A percentile compares a stretch with the other conserved stretches of the same genome.
phyloP scores from a whole-genome alignment of 2,888 invertebrate genomes.

The Beris chalybata region DNA sequence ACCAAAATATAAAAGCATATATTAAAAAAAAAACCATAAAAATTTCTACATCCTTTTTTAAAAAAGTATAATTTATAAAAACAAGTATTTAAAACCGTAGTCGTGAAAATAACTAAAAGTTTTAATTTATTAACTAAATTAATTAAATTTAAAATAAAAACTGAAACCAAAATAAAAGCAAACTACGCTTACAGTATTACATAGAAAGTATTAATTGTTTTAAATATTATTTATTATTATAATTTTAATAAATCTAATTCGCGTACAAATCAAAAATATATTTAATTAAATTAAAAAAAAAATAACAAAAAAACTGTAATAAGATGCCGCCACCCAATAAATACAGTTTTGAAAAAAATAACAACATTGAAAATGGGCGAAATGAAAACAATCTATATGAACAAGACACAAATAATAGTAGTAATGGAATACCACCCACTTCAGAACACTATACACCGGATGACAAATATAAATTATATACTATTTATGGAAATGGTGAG shows the following conservation, averaged over 20 bases:
- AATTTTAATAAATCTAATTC: background rate
- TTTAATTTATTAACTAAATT: constrained; percentile 9
- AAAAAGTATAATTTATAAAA: constrained; percentile 26
- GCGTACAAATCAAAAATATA: constrained; percentile 3
- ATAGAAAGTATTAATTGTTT: background rate
- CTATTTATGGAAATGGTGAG: constrained; percentile 58
- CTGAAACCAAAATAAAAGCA: constrained; percentile 15
- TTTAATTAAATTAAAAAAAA: constrained; percentile 4
- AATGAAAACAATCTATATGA: constrained; percentile 45
- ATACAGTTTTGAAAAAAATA: constrained; percentile 21
- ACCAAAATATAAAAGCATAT: constrained; percentile 1
- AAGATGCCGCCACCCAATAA: constrained; percentile 26
- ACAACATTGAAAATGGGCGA: constrained; percentile 43
- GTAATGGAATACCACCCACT: constrained; percentile 45
- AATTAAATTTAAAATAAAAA: constrained; percentile 22
- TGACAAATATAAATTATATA: constrained; percentile 56
- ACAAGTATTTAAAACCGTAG: background rate
- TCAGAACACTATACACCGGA: constrained; percentile 50
- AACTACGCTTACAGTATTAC: constrained; percentile 20
- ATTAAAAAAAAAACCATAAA: background rate
- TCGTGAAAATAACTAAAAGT: background rate
- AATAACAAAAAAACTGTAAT: background rate
- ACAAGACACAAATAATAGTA: constrained; percentile 44
- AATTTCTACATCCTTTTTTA: too few species aligned
- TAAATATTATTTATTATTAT: constrained; percentile 1